phyloP scores from a whole-genome alignment of 2,888 invertebrate species.

The Cotesia congregata region DNA sequence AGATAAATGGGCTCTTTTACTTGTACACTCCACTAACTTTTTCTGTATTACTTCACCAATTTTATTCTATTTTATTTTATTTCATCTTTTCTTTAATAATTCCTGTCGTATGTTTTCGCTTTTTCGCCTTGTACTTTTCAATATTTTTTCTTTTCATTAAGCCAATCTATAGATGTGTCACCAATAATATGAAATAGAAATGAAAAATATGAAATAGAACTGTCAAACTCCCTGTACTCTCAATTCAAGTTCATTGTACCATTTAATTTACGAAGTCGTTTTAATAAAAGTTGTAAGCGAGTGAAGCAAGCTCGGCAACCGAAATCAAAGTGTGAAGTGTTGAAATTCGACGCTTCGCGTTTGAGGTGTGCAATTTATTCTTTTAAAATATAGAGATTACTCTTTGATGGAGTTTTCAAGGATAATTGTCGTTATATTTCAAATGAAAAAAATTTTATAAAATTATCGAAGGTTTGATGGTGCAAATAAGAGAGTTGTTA shows the following conservation, averaged over 20 bases:
- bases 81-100: constrained; percentile 12
- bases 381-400: background rate
- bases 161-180: background rate
- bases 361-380: background rate
- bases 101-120: background rate
- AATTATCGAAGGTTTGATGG: constrained; percentile 12
- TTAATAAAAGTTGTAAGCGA: too few species aligned
- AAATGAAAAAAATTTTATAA: background rate
- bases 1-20: constrained; percentile 56
- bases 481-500: background rate
- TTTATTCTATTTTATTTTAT: constrained; percentile 8
- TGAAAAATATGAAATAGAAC: constrained; percentile 8
- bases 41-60: constrained; percentile 12
- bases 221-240: too few species aligned
- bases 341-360: too few species aligned
- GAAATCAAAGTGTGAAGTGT: too few species aligned
- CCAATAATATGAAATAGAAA: background rate
- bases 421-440: background rate
- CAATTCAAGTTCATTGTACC: too few species aligned
- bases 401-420: background rate
- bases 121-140: constrained; percentile 17
- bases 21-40: constrained; percentile 1
- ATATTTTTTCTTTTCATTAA: constrained; percentile 3
- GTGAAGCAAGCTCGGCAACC: too few species aligned
- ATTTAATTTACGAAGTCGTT: too few species aligned